Conservation (phyloP, 92 coral and sea anemone genomes). For the Porites evermanni region DNA sequence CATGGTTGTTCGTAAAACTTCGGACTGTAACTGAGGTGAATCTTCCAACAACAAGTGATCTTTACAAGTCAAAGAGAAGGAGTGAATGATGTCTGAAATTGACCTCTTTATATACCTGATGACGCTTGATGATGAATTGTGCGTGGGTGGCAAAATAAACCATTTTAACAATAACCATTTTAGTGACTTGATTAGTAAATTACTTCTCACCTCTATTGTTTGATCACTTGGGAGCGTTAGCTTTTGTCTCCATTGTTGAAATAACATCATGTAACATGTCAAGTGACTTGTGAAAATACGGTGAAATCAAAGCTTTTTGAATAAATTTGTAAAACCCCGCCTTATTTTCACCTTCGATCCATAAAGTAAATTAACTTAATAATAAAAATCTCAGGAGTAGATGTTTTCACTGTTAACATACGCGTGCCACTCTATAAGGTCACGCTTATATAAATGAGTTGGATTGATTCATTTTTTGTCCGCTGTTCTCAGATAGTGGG, state of each 20-base stretch:
- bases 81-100: not conserved
- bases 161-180: not conserved
- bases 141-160: not conserved
- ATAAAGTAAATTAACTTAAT: no score
- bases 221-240: not conserved
- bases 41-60: not conserved
- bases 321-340: no score
- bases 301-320: no score
- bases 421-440: no score
- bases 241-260: not conserved
- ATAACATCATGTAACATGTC: no score
- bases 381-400: no score
- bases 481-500: no score
- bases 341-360: no score
- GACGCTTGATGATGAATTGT: not conserved
- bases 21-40: not conserved
- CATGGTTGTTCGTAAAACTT: not conserved
- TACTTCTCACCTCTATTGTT: not conserved
- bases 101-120: not conserved
- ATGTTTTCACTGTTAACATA: no score
- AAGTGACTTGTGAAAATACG: no score
- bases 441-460: no score
- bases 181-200: not conserved
- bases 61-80: not conserved
- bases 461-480: no score